Evolutionary conservation across 2,113 vertebrate species (phyloP).

Genomic region (Butastur rufipennis): DNA sequence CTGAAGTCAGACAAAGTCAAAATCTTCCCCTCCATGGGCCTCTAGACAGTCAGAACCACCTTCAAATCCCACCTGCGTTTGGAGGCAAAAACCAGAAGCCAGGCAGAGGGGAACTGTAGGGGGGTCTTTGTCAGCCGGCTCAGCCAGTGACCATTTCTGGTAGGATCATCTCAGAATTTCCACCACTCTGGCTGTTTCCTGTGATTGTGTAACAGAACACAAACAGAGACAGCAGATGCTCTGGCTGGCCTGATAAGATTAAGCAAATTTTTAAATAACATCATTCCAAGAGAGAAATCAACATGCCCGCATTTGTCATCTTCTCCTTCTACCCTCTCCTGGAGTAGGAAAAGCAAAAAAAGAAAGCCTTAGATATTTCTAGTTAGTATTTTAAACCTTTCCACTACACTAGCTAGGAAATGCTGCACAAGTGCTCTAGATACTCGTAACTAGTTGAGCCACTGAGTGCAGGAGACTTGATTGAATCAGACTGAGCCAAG

Average conservation of each 20-base stretch:
- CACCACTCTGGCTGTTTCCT: neutral
- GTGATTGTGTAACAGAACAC: neutral
- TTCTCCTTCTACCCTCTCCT: neutral
- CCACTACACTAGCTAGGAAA: neutral
- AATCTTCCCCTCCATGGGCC: neutral
- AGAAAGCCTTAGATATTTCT: neutral
- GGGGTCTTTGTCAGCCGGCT: neutral
- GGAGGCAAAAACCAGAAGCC: neutral
- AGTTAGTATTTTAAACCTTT: neutral
- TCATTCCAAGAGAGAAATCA: neutral
- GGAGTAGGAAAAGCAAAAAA: neutral
- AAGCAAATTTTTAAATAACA: neutral
- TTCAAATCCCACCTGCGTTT: neutral
- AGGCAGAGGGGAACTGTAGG: neutral
- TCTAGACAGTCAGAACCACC: neutral
- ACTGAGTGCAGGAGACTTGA: neutral
- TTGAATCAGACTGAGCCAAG: neutral
- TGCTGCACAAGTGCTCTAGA: neutral
- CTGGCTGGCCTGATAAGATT: neutral
- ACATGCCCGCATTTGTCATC: neutral
- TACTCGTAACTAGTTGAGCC: neutral
- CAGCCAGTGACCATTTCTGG: neutral
- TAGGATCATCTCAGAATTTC: neutral
- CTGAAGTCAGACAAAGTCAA: neutral
- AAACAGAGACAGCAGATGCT: neutral